Evolutionary conservation across 2,113 vertebrate genomes (phyloP).

Genomic region (Bubo bubo): DNA sequence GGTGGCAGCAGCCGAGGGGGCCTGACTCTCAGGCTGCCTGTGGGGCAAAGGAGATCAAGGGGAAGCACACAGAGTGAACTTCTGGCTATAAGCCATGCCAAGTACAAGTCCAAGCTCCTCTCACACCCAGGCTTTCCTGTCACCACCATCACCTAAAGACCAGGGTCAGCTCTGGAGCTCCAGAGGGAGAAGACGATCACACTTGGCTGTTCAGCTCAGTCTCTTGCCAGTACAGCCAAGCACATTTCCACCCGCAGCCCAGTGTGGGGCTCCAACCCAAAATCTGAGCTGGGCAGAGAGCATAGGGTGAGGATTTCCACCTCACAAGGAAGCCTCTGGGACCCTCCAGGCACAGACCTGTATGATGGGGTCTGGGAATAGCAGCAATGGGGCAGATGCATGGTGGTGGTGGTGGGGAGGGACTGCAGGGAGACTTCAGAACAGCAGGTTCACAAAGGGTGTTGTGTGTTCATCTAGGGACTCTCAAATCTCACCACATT

Average conservation of each 20-base stretch:
- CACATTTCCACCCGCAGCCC: background rate
- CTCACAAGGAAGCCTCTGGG: background rate
- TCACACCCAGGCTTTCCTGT: background rate
- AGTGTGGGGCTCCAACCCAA: background rate
- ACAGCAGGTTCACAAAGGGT: background rate
- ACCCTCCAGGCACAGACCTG: background rate
- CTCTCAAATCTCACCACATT: background rate
- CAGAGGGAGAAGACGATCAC: background rate
- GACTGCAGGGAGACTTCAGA: background rate
- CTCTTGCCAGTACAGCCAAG: background rate
- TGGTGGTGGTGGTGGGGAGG: background rate
- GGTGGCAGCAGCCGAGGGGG: background rate
- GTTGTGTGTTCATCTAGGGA: background rate
- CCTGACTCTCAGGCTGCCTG: background rate
- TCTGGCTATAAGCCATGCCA: background rate
- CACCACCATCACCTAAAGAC: background rate
- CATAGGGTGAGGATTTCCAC: background rate
- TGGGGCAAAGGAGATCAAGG: background rate
- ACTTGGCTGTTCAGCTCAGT: background rate
- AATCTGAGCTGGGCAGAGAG: background rate
- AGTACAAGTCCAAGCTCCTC: background rate
- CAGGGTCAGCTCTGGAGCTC: background rate
- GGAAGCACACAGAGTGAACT: background rate
- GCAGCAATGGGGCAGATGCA: fast-evolving
- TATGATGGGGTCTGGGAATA: background rate